Percentiles rank a stretch among this genome's conserved stretches.
phyloP scores from a whole-genome alignment of 2,888 invertebrate species.

The Pristionchus maxplancki region DNA sequence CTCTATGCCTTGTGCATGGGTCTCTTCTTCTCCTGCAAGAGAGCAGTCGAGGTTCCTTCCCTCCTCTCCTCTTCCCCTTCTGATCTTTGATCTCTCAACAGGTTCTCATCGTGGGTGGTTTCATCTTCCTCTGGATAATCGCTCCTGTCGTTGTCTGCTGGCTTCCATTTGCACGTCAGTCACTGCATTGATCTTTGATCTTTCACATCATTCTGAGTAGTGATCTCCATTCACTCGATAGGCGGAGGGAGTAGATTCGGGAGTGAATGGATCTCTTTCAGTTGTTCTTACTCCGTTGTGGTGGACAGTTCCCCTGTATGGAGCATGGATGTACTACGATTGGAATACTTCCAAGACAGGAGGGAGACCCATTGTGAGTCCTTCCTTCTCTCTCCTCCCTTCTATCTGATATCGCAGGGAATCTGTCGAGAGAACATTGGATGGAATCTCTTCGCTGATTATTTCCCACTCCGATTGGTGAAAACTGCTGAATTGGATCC shows the following conservation, averaged over 20 bases:
- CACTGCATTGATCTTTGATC: conserved; percentile 1
- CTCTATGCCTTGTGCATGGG: conserved; percentile 45
- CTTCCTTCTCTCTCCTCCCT: not conserved
- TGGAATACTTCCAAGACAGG: conserved; percentile 82
- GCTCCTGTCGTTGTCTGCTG: conserved; percentile 79
- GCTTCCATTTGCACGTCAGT: conserved; percentile 80
- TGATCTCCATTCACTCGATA: not conserved
- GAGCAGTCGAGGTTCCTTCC: conserved; percentile 55
- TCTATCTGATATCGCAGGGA: conserved; percentile 52
- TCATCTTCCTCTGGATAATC: conserved; percentile 83
- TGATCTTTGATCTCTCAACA: conserved; percentile 81
- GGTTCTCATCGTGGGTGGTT: conserved; percentile 86
- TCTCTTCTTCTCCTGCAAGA: conserved; percentile 58
- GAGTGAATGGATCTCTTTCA: no score
- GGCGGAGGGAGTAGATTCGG: no score
- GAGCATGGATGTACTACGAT: conserved; percentile 84
- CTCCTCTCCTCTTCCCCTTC: not conserved
- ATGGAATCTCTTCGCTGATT: conserved; percentile 82
- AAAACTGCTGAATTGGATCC: conserved; percentile 89
- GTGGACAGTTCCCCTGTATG: conserved; percentile 69
- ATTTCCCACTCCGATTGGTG: conserved; percentile 89
- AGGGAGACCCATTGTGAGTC: conserved; percentile 78
- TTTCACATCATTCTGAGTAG: no score
- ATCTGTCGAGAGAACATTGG: conserved; percentile 77
- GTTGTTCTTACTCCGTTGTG: conserved; percentile 60